phyloP scores from a whole-genome alignment of 1,140 invertebrate species.

The Pseudachorutes palmiensis region DNA sequence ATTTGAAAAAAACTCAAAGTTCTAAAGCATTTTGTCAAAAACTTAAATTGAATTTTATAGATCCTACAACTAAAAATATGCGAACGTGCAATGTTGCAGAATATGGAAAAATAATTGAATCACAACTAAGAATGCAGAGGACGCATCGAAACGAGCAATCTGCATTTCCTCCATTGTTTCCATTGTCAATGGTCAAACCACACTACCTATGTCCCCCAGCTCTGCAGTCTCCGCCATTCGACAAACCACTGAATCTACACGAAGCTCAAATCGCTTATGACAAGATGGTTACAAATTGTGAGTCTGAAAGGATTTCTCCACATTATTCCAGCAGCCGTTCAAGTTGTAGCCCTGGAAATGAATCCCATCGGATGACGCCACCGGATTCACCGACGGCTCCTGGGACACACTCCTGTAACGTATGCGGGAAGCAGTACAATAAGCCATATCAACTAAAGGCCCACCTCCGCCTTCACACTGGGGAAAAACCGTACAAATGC shows the following conservation, averaged over 20 bases:
- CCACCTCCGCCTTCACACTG: slow-evolving; percentile 1
- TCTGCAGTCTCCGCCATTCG: not conserved
- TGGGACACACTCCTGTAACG: not conserved
- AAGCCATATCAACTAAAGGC: slow-evolving; percentile 5
- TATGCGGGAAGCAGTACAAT: not conserved
- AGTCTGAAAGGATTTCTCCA: not conserved
- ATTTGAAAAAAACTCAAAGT: too few species aligned
- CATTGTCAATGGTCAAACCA: not conserved
- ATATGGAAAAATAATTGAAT: slow-evolving; percentile 1
- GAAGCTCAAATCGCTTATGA: not conserved
- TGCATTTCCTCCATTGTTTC: not conserved
- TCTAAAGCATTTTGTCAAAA: too few species aligned
- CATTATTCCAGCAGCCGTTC: too few species aligned
- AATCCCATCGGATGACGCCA: not conserved
- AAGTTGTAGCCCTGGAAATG: not conserved
- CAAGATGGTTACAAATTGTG: not conserved
- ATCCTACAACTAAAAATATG: not conserved
- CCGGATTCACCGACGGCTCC: not conserved
- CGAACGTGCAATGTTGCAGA: not conserved
- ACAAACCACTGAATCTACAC: not conserved
- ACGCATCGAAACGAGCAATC: not conserved
- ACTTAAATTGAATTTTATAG: not conserved
- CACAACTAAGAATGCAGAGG: not conserved
- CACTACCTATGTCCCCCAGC: not conserved
- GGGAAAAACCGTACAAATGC: slow-evolving; percentile 4